Evolutionary conservation across 64 coral and sea anemone genomes (phyloP).

Genomic region (Montipora foliosa): DNA sequence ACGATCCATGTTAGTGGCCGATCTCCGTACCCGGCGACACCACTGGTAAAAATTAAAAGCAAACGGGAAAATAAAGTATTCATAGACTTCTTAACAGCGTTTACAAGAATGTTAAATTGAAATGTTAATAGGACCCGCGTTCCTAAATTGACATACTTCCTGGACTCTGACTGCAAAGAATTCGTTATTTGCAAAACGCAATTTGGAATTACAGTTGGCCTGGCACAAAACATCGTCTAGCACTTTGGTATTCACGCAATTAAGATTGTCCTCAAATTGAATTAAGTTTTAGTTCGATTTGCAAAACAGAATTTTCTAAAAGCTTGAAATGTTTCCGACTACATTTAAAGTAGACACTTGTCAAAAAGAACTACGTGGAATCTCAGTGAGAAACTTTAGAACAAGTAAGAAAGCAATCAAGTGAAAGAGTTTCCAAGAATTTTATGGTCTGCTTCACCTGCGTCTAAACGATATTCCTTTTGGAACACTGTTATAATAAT

Average conservation of each 20-base stretch:
- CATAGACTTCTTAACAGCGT: no score
- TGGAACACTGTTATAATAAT: neutral
- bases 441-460: neutral
- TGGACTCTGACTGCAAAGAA: neutral
- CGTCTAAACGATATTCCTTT: neutral
- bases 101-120: no score
- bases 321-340: neutral
- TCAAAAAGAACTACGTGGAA: neutral
- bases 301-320: neutral
- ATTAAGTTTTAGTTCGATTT: neutral
- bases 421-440: slow-evolving; percentile 31
- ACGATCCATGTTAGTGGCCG: neutral
- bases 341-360: neutral
- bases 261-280: no score
- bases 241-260: no score
- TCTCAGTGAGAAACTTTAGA: neutral
- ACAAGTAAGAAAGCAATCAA: neutral
- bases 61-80: no score
- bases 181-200: neutral
- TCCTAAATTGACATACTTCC: neutral
- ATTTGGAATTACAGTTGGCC: neutral
- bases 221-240: no score
- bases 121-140: neutral
- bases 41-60: no score
- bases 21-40: no score